A percentile compares a stretch with the other conserved stretches of the same genome.
Conservation (phyloP, 2,888 invertebrate species). For the Synergus laeviventris region DNA sequence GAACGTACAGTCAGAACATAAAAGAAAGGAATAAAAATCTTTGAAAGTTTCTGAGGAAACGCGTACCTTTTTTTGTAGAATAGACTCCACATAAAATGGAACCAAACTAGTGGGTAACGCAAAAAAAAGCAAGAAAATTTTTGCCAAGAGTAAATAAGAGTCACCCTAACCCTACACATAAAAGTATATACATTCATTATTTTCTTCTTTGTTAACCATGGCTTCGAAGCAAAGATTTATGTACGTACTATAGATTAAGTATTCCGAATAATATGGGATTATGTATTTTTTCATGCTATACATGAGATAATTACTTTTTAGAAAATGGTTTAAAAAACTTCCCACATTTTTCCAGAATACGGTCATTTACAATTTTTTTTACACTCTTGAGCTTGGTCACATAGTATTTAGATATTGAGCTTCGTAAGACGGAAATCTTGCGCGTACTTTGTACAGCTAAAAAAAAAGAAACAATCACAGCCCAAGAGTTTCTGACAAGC, state of each 20-base stretch:
- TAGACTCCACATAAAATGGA: too few species aligned
- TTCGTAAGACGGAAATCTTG: neutral
- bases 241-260: neutral
- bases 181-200: neutral
- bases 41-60: too few species aligned
- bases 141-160: too few species aligned
- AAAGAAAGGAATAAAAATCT: too few species aligned
- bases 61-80: too few species aligned
- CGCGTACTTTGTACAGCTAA: neutral
- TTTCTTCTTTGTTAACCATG: neutral
- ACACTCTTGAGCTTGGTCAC: conserved; percentile 4
- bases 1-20: too few species aligned
- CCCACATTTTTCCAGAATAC: neutral
- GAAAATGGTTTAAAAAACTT: neutral
- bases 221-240: neutral
- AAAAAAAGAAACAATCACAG: neutral
- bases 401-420: neutral
- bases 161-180: neutral
- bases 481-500: neutral
- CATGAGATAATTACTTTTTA: neutral
- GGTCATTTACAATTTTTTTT: neutral
- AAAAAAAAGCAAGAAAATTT: too few species aligned
- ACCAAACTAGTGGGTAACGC: too few species aligned
- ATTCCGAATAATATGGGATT: neutral
- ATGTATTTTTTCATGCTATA: neutral